Base-by-base conservation (phyloP, 2,113 vertebrate species). In the Phainopepla nitens region DNA sequence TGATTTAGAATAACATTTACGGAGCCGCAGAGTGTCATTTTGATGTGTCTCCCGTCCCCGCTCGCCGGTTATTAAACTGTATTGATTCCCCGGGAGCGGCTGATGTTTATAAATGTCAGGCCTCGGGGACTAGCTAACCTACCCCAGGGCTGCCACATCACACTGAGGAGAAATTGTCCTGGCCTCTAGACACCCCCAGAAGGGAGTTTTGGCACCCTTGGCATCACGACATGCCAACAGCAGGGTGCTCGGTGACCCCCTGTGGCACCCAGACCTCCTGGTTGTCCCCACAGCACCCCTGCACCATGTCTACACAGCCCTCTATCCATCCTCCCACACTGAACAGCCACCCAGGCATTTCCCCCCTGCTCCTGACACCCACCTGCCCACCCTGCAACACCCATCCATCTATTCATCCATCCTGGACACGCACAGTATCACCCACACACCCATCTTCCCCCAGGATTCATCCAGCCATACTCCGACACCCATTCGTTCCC, bases 1-100 rank as follows among this genome's bases (percentile, higher is more conserved):
- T 96, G 97, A 95, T 97, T 96, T 94, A 96, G 97, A 97, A 96
- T 96, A 97, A 97, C 97, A 96, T 97, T 97, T 96, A 94, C 72
- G 53, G 92, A 97, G 94, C 87, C 76, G 87, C 92, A 89, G 95
- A 96, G 92, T 94, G 94, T 94, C 94, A 93, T 94, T 94, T 96
- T 93, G 96, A 95, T 95, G 94, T 91, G 97, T 91, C 96, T 97
- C 96, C 95, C 66, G n/a, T 96, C 97, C 95, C 94, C 28, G 85
- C 87, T 93, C 24, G 80, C 81, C 31, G 54, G 95, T 97, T 97
- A 96, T 97, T 97, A 97, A 96, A 97, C 96, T 79, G 66, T 94
- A 96, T 96, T 93, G 97, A 96, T 96, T 96, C 95, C 73, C 89
- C 1, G 11, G 89, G 93, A 88, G 90, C 82, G 1, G 91, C 92